phyloP scores from a whole-genome alignment of 2,113 vertebrate species.

The Bubo scandiacus region DNA sequence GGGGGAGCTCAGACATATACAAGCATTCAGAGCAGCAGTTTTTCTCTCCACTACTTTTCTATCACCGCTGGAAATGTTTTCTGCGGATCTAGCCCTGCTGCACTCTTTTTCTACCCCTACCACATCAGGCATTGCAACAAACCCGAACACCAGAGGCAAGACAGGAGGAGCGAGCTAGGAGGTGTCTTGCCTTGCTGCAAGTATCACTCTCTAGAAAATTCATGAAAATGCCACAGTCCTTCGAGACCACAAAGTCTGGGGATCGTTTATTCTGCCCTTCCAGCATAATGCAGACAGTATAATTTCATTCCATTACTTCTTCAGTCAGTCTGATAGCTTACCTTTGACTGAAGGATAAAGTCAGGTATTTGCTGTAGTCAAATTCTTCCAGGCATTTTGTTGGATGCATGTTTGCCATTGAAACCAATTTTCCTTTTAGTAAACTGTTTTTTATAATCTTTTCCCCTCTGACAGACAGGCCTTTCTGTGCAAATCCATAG shows the following conservation, averaged over 20 bases:
- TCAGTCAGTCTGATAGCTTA: conserved; percentile 14
- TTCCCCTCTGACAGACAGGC: neutral
- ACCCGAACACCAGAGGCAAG: neutral
- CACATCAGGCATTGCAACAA: neutral
- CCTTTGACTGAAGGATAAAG: conserved; percentile 20
- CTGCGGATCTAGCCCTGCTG: neutral
- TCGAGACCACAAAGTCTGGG: neutral
- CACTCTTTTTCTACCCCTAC: neutral
- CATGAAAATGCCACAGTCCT: neutral
- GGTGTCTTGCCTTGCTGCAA: neutral
- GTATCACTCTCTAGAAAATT: neutral
- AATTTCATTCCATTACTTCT: conserved; percentile 49
- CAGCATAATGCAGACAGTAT: neutral
- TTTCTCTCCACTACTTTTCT: neutral
- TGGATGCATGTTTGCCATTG: neutral
- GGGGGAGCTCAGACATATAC: neutral
- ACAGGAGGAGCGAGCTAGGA: neutral
- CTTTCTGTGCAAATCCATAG: neutral
- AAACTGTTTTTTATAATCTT: neutral
- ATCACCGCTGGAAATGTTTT: neutral
- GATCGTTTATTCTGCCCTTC: conserved; percentile 24
- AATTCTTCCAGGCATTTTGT: conserved; percentile 5
- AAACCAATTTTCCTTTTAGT: neutral
- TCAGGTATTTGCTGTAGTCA: conserved; percentile 7
- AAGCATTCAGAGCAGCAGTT: neutral